These are phyloP conservation scores for Poecilus cupreus DNA, from an alignment of 2,888 invertebrate genomes.

Conservation along the genomic window DNA sequence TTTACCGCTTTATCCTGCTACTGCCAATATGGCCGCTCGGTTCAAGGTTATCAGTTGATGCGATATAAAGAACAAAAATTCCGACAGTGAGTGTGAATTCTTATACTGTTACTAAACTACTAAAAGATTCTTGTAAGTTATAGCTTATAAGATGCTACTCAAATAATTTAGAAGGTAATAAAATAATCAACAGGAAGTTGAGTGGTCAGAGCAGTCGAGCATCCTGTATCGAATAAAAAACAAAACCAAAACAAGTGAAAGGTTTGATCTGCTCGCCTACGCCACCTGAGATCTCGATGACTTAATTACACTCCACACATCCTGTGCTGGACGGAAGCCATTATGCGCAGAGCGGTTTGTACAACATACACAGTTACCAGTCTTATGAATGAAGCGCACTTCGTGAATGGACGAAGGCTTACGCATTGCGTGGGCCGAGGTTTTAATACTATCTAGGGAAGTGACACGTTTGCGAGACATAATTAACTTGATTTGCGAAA, in stretches of 20 bases:
- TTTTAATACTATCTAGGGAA: too few species aligned
- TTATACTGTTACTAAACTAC: too few species aligned
- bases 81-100: too few species aligned
- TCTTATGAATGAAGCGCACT: background rate
- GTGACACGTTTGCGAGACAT: too few species aligned
- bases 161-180: too few species aligned
- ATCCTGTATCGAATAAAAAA: slow-evolving; percentile 11
- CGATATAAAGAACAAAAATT: too few species aligned
- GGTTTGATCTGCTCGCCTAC: slow-evolving; percentile 13
- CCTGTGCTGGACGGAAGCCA: slow-evolving; percentile 41
- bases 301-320: slow-evolving; percentile 31
- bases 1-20: too few species aligned
- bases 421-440: background rate
- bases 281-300: slow-evolving; percentile 24
- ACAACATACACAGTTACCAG: background rate
- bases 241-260: background rate
- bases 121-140: too few species aligned
- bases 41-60: too few species aligned
- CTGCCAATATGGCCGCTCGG: too few species aligned
- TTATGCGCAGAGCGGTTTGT: background rate
- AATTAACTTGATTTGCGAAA: too few species aligned
- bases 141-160: too few species aligned
- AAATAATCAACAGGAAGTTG: background rate
- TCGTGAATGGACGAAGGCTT: background rate
- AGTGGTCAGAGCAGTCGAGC: background rate